Evolutionary conservation across 2,113 vertebrate species (phyloP).

Genomic region (Eptesicus fuscus): DNA sequence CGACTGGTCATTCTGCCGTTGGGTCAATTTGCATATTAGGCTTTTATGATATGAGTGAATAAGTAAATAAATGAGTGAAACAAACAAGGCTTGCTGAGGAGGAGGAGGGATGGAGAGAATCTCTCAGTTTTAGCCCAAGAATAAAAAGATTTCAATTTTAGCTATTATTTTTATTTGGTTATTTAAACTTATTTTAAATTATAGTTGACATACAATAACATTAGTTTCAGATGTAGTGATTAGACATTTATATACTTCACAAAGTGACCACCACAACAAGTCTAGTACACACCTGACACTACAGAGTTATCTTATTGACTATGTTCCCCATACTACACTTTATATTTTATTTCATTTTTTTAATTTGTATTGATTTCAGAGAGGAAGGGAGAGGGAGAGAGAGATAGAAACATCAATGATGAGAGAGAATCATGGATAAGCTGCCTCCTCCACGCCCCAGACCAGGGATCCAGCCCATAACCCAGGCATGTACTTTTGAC

Average conservation of each 20-base stretch:
- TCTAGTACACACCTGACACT: neutral
- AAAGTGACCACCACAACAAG: neutral
- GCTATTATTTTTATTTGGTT: neutral
- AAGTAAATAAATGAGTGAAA: neutral
- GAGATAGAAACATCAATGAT: too few relatives aligned
- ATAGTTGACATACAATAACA: neutral
- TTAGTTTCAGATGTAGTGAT: neutral
- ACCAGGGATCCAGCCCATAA: neutral
- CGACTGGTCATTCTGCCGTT: too few relatives aligned
- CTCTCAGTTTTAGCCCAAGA: neutral
- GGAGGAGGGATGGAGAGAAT: neutral
- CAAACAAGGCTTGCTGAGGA: neutral
- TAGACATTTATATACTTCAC: neutral
- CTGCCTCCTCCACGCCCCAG: too few relatives aligned
- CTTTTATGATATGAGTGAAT: too few relatives aligned
- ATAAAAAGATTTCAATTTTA: neutral
- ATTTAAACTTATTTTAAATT: neutral
- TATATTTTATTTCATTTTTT: too few relatives aligned
- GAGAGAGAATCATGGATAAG: too few relatives aligned
- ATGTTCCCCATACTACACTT: neutral
- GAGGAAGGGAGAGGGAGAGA: too few relatives aligned
- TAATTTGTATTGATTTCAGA: too few relatives aligned
- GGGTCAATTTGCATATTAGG: too few relatives aligned
- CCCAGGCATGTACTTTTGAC: neutral
- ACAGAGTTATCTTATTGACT: neutral